phyloP scores from a whole-genome alignment of 2,797 vertebrate genomes.

The Pygocentrus nattereri region DNA sequence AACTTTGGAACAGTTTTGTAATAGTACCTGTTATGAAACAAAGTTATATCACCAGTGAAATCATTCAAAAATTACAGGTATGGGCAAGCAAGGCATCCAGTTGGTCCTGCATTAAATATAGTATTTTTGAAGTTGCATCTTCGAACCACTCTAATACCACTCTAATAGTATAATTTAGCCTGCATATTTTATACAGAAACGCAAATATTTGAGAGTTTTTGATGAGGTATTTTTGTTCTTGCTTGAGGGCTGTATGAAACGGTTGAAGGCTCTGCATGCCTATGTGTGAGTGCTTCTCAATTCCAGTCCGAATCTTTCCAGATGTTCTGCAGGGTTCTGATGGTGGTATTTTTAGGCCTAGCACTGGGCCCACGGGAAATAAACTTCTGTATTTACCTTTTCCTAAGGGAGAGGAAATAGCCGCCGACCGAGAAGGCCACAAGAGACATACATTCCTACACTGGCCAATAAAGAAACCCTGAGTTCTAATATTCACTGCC shows the following conservation, averaged over 20 bases:
- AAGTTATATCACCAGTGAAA: background rate
- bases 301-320: constrained; percentile 24
- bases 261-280: background rate
- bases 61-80: background rate
- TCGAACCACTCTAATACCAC: background rate
- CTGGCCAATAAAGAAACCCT: constrained; percentile 23
- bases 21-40: background rate
- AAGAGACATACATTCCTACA: constrained; percentile 60
- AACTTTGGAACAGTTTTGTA: background rate
- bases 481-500: constrained; percentile 9
- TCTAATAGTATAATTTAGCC: background rate
- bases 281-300: background rate
- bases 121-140: background rate
- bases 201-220: background rate
- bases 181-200: background rate
- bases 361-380: constrained; percentile 48
- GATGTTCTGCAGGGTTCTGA: constrained; percentile 50
- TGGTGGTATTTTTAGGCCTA: constrained; percentile 60
- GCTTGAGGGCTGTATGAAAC: background rate
- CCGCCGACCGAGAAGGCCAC: constrained; percentile 53
- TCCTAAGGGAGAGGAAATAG: constrained; percentile 61
- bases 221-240: constrained; percentile 4
- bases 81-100: background rate
- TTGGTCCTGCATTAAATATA: background rate
- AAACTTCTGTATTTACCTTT: constrained; percentile 63